Conservation (phyloP, 1,140 invertebrate species). For the Diachasmimorpha longicaudata region DNA sequence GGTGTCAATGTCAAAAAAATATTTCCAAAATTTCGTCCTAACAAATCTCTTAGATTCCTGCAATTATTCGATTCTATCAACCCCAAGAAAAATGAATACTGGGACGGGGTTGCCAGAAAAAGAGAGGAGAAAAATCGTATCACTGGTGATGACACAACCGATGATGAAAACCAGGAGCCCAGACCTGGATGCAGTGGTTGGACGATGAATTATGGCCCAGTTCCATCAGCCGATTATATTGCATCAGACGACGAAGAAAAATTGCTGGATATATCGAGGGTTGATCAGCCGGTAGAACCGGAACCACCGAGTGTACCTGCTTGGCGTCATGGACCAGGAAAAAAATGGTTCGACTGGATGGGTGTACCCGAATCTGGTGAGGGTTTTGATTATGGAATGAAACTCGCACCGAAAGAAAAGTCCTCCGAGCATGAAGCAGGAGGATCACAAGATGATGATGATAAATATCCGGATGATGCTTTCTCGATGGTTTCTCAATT, state of each 20-base stretch:
- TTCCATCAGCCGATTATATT: slow-evolving; percentile 67
- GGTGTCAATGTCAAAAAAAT: slow-evolving; percentile 87
- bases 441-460: slow-evolving; percentile 44
- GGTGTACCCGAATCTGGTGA: slow-evolving; percentile 92
- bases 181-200: slow-evolving; percentile 67
- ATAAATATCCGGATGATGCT: slow-evolving; percentile 81
- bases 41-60: slow-evolving; percentile 91
- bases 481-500: slow-evolving; percentile 95
- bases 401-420: slow-evolving; percentile 67
- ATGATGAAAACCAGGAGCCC: slow-evolving; percentile 71
- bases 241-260: slow-evolving; percentile 76
- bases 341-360: slow-evolving; percentile 97
- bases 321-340: slow-evolving; percentile 96
- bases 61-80: slow-evolving; percentile 86
- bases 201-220: slow-evolving; percentile 69
- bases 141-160: slow-evolving; percentile 72
- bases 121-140: slow-evolving; percentile 72
- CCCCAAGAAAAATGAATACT: too few relatives aligned
- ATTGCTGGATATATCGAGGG: too few relatives aligned
- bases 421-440: slow-evolving; percentile 20
- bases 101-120: slow-evolving; percentile 84
- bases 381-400: slow-evolving; percentile 96
- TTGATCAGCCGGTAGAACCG: too few relatives aligned
- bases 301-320: too few relatives aligned
- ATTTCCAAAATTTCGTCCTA: slow-evolving; percentile 91